Conservation (phyloP, 2,888 invertebrate genomes). For the Rhimphoctona megacephalus region DNA sequence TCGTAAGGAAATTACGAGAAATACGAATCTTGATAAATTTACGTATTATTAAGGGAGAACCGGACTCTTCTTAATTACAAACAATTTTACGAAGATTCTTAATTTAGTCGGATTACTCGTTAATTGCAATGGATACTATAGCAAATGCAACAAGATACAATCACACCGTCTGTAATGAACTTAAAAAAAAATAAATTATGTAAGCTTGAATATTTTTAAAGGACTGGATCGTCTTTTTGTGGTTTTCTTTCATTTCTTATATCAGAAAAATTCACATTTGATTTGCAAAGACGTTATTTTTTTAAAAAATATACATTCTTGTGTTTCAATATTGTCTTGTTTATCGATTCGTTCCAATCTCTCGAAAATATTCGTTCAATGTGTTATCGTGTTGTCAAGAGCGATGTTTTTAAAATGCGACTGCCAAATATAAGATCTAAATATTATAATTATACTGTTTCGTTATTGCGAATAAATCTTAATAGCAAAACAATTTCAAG, state of each 20-base stretch:
- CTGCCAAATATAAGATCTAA: conserved; percentile 15
- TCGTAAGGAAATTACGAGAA: conserved; percentile 21
- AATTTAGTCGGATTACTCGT: conserved; percentile 20
- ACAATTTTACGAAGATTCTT: conserved; percentile 15
- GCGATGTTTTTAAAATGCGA: not conserved
- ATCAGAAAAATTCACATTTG: not conserved
- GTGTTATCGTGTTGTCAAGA: not conserved
- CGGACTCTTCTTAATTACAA: conserved; percentile 39
- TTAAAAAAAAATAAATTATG: conserved; percentile 22
- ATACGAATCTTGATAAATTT: conserved; percentile 1
- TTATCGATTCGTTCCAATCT: not conserved
- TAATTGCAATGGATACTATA: conserved; percentile 37
- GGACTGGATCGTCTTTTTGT: not conserved
- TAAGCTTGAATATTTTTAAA: not conserved
- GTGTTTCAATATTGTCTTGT: not conserved
- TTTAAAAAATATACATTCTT: not conserved
- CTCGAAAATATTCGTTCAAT: not conserved
- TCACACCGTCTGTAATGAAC: conserved; percentile 30
- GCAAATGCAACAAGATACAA: conserved; percentile 39
- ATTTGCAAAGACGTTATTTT: not conserved
- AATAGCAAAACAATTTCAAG: not conserved
- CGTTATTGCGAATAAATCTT: conserved; percentile 37
- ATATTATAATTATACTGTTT: conserved; percentile 32
- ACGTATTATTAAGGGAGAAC: conserved; percentile 22
- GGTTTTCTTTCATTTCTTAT: too few relatives aligned